phyloP scores from a whole-genome alignment of 2,797 vertebrate genomes.

The Acomys russatus region DNA sequence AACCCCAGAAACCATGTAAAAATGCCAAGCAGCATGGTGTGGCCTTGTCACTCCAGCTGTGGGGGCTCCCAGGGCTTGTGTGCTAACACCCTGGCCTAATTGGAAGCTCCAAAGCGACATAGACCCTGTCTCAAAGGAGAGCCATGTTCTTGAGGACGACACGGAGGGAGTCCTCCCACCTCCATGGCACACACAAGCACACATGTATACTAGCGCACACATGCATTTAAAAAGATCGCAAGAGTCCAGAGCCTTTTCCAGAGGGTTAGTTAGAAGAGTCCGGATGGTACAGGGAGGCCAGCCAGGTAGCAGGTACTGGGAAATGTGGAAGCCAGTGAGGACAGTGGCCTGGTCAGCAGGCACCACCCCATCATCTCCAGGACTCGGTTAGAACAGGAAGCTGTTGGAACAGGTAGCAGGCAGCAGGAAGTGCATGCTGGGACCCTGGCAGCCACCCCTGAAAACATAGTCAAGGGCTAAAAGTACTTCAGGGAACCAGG shows the following conservation, averaged over 20 bases:
- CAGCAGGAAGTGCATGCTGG: neutral
- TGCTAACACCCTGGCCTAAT: neutral
- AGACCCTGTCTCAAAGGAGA: neutral
- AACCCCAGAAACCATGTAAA: neutral
- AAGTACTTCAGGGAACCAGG: neutral
- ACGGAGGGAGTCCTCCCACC: neutral
- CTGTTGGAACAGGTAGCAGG: neutral
- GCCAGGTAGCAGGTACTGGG: neutral
- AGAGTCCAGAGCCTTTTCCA: neutral
- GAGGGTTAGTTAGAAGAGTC: neutral
- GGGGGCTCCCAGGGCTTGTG: neutral
- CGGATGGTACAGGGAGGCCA: neutral
- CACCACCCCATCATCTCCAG: no score
- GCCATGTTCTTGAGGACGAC: neutral
- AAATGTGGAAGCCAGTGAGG: neutral
- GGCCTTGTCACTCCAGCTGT: neutral
- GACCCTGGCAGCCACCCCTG: no score
- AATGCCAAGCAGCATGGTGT: fast-evolving
- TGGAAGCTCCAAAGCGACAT: neutral
- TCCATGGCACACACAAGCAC: neutral
- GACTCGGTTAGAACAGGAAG: no score
- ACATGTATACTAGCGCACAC: neutral
- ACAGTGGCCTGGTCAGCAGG: neutral
- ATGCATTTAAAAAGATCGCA: no score
- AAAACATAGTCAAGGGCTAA: neutral